phyloP scores from a whole-genome alignment of 1,140 invertebrate species.

The Chlorops oryzae region DNA sequence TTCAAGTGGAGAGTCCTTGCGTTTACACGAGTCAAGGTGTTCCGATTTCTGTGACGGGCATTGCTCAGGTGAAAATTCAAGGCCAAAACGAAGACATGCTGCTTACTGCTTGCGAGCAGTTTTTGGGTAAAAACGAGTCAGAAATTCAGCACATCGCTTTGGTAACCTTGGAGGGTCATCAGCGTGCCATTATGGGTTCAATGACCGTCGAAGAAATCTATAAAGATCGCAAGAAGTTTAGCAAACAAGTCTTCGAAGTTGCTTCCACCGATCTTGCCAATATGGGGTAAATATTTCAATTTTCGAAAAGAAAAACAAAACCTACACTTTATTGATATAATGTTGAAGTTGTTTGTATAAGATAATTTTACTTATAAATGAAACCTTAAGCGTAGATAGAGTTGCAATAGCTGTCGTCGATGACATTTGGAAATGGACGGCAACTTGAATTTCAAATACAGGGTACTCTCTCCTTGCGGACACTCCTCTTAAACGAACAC shows the following conservation, averaged over 20 bases:
- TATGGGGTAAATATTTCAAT: too few relatives aligned
- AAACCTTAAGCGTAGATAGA: too few relatives aligned
- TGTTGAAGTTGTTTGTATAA: too few relatives aligned
- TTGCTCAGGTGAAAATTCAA: constrained; percentile 97
- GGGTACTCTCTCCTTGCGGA: too few relatives aligned
- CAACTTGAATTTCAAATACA: too few relatives aligned
- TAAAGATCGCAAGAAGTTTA: constrained; percentile 98
- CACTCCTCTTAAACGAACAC: too few relatives aligned
- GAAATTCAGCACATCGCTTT: constrained; percentile 91
- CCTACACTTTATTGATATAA: too few relatives aligned
- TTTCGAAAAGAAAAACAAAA: too few relatives aligned
- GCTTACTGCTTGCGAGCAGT: constrained; percentile 92
- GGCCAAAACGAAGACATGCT: constrained; percentile 97
- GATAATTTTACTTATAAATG: too few relatives aligned
- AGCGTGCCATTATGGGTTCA: constrained; percentile 96
- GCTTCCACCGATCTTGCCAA: constrained; percentile 93
- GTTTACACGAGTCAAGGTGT: constrained; percentile 96
- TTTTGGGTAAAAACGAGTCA: constrained; percentile 83
- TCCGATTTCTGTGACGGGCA: constrained; percentile 93
- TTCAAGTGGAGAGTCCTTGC: constrained; percentile 84
- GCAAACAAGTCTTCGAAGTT: constrained; percentile 93
- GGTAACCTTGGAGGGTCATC: constrained; percentile 94
- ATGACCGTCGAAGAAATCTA: constrained; percentile 99
- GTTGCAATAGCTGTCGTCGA: too few relatives aligned
- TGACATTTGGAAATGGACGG: too few relatives aligned